phyloP scores from a whole-genome alignment of 1,140 invertebrate species.

The Zaprionus ornatus region DNA sequence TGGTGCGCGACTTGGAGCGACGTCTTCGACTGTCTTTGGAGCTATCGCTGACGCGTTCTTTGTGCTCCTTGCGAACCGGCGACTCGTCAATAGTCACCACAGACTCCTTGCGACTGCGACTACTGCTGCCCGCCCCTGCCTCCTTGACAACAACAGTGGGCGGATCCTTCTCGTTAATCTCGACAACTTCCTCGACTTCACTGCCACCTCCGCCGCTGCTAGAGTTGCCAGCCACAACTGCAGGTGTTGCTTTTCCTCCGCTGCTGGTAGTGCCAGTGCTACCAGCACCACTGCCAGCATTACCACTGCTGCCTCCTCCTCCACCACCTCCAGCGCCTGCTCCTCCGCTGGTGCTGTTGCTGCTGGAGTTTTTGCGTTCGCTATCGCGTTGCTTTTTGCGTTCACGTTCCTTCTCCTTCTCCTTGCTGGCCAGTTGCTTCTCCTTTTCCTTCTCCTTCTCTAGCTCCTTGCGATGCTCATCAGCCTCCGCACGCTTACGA shows the following conservation, averaged over 20 bases:
- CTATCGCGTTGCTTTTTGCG: conserved; percentile 69
- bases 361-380: conserved; percentile 46
- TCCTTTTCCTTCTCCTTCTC: conserved; percentile 86
- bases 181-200: conserved; percentile 43
- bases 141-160: conserved; percentile 19
- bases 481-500: conserved; percentile 89
- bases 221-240: background rate
- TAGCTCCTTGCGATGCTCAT: conserved; percentile 84
- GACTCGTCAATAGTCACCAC: conserved; percentile 54
- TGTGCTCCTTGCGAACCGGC: conserved; percentile 72
- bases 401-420: conserved; percentile 84
- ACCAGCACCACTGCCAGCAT: background rate
- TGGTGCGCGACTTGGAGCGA: conserved; percentile 83
- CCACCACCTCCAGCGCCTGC: background rate
- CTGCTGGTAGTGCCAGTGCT: background rate
- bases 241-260: background rate
- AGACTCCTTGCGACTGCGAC: conserved; percentile 55
- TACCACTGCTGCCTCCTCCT: background rate
- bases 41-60: conserved; percentile 67
- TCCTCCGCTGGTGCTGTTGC: conserved; percentile 5
- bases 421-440: conserved; percentile 80
- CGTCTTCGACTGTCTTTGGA: conserved; percentile 61
- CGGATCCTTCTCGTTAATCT: conserved; percentile 47
- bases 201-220: background rate
- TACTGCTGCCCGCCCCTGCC: background rate